Base-by-base conservation (phyloP, 2,797 vertebrate genomes). In the Pipistrellus kuhlii region DNA sequence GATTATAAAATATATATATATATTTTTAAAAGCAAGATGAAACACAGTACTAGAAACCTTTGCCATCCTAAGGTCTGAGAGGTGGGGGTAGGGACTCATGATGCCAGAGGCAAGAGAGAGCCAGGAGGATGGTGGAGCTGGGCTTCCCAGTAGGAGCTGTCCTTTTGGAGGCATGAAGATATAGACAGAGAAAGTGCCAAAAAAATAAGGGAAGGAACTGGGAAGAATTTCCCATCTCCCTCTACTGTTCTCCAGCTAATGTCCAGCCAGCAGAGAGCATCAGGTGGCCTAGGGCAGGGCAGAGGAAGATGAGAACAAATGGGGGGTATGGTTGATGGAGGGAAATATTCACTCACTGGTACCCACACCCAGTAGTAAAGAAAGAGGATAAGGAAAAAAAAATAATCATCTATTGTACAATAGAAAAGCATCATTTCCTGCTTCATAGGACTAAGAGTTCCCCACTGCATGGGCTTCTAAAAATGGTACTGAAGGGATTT, bases 251-350 rank as follows among this genome's bases (percentile, higher is more conserved):
- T 59, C 15, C 32, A 30, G 8, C 41, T 62, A 64, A 32, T 25
- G 59, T 41, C 23, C 25, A 2, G 64, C 3, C 18, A 27, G 12
- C 20, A 23, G 48, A 41, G 38, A 25, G 3, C 38, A 55, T 17
- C 1, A 11, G 20, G 27, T 14, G 8, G 48, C 8, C 21, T 62
- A 38, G 30, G 2, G 0, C 10, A 30, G 38, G 6, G 32, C n/a
- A n/a, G 30, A 75, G 48, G 35, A 68, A 35, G 41, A 13, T 6
- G 41, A 5, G 17, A 6, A 32, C 8, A 23, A 46, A 17, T 12
- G 17, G 57, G 72, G 9, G n/a, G 6, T 12, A 27, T 53, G 15
- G 11, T 12, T 3, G 27, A 5, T 41, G 3, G 12, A 2, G 8
- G 20, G 51, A 11, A 72, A 53, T 27, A 10, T 14, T 51, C 30